phyloP scores from a whole-genome alignment of 2,113 vertebrate species.

The Erpornis zantholeuca region DNA sequence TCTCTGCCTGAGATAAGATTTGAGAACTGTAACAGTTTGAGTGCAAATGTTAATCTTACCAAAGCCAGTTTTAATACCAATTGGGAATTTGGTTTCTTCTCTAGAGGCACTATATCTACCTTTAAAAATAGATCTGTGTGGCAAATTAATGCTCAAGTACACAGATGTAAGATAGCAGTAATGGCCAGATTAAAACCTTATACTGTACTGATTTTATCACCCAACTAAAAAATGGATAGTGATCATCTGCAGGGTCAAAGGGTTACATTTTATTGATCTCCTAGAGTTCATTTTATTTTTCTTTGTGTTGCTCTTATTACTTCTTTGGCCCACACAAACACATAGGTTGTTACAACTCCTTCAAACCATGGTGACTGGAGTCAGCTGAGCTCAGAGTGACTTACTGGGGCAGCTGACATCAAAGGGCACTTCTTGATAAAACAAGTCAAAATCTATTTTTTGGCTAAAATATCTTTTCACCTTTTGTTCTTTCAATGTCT shows the following conservation, averaged over 20 bases:
- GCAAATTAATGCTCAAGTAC: not conserved
- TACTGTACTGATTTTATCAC: not conserved
- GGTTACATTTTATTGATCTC: not conserved
- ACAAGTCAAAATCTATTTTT: not conserved
- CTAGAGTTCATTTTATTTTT: slow-evolving; percentile 11
- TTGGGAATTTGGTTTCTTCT: not conserved
- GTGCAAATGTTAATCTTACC: slow-evolving; percentile 21
- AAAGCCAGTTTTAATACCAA: not conserved
- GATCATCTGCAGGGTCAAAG: not conserved
- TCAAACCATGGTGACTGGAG: not conserved
- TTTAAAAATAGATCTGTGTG: not conserved
- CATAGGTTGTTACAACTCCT: not conserved
- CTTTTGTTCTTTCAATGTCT: not conserved
- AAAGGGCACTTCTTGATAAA: not conserved
- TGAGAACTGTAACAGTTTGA: not conserved
- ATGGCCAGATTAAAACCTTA: not conserved
- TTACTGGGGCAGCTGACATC: not conserved
- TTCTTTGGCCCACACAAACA: not conserved
- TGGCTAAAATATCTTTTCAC: not conserved
- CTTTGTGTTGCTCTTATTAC: not conserved
- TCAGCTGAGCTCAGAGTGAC: not conserved
- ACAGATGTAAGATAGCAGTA: not conserved
- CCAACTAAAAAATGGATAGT: not conserved
- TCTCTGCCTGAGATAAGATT: slow-evolving; percentile 1
- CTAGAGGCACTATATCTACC: not conserved